Percentiles rank a stretch among this genome's conserved stretches.
These are phyloP conservation scores for Rhaphigaster nebulosa DNA, from an alignment of 2,888 invertebrate genomes.

Conservation along the genomic window DNA sequence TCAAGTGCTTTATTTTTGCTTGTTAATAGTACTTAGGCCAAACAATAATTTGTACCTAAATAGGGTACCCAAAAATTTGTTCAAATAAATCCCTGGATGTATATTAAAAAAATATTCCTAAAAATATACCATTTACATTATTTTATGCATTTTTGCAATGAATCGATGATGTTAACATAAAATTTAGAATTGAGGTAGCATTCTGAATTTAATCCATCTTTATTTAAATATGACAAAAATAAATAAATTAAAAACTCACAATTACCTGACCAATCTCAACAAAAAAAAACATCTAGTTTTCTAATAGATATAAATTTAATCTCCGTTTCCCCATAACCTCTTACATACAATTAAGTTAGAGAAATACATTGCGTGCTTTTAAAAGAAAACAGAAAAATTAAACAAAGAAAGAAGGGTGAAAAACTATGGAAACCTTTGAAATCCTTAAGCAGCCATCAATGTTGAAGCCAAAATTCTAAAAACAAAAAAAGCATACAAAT, in stretches of 20 bases:
- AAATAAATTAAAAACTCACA: background rate
- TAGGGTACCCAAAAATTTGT: background rate
- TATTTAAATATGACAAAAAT: background rate
- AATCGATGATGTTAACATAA: too few relatives aligned
- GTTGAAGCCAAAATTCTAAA: slow-evolving; percentile 41
- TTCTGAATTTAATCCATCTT: background rate
- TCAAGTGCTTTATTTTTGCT: background rate
- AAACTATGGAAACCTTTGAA: slow-evolving; percentile 33
- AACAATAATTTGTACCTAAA: background rate
- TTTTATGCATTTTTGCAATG: too few relatives aligned
- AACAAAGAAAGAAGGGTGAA: slow-evolving; percentile 2
- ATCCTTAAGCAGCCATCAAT: slow-evolving; percentile 36
- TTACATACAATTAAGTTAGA: background rate
- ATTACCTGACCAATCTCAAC: background rate
- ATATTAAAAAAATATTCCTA: too few relatives aligned
- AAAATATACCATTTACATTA: too few relatives aligned
- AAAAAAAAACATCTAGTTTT: background rate
- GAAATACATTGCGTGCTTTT: background rate
- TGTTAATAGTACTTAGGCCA: background rate
- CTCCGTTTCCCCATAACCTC: background rate
- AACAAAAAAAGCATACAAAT: slow-evolving; percentile 32
- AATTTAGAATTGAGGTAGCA: too few relatives aligned
- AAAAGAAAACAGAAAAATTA: background rate
- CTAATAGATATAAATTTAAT: background rate
- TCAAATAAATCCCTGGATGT: too few relatives aligned